Evolutionary conservation across 2,797 vertebrate genomes (phyloP), one percentile per base, ranked within the genome.

Genomic region (Tiaroga cobitis): DNA sequence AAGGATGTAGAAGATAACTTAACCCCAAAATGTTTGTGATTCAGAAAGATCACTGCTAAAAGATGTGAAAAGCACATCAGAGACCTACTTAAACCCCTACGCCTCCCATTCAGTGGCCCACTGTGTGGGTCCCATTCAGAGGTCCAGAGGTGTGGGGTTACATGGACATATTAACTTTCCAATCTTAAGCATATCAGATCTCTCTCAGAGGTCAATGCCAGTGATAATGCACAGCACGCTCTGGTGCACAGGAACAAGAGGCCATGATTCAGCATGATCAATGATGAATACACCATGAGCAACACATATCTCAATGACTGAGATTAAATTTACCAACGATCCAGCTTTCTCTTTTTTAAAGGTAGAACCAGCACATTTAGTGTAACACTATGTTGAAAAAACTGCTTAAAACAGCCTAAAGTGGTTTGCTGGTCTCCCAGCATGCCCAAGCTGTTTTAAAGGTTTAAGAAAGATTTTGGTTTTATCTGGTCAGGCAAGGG

Each of bases 141-240:
- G 46, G 74, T 59, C 15, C 19, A 69, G 63, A 87, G 85, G 92
- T 92, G 92, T 92, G 90, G 87, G 90, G 89, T 93, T 94, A 91
- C 92, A 90, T 26, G 56, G 86, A 76, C 88, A 87, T 91, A 93
- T 92, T 93, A 93, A 90, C 87, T 91, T 84, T 87, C 72, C 80
- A 81, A 86, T 73, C 86, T 51, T 46, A 82, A 84, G 49, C 32
- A 34, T 67, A 91, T 90, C 83, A 82, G 76, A 88, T 88, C 85
- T 74, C 83, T 86, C 86, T 63, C 72, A 46, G 65, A 89, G 87
- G 65, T 77, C 80, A 87, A 83, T 83, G 85, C 61, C 39, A 51
- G 74, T 80, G 88, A 88, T 88, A 88, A 86, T 84, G 83, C 75
- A 46, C 75, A 79, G 56, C 67, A 84, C 3, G 67, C 83, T 72